A percentile compares a stretch with the other conserved stretches of the same genome.
These are phyloP conservation scores for Perithous albicinctus DNA, from an alignment of 2,888 invertebrate genomes.

Conservation along the genomic window DNA sequence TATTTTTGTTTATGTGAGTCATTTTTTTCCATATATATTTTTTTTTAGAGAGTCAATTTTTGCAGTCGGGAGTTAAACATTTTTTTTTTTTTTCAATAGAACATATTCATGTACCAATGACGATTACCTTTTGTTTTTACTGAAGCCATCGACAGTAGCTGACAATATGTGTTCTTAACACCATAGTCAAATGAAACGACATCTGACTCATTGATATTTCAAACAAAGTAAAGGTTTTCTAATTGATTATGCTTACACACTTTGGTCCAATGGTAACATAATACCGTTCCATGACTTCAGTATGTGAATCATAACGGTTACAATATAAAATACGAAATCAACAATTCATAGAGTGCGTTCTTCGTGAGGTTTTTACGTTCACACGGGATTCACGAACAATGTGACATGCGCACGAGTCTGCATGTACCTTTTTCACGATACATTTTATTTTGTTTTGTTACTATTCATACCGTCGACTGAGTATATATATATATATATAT, in stretches of 20 bases:
- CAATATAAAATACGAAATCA: constrained; percentile 35
- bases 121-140: background rate
- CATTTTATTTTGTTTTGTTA: constrained; percentile 39
- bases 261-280: constrained; percentile 7
- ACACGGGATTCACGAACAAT: constrained; percentile 60
- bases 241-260: background rate
- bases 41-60: no score
- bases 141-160: background rate
- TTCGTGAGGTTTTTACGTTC: background rate
- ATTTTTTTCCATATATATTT: no score
- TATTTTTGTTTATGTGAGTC: no score
- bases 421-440: constrained; percentile 33
- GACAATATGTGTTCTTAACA: background rate
- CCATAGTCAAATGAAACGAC: constrained; percentile 5
- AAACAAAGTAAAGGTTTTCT: background rate
- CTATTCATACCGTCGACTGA: constrained; percentile 33
- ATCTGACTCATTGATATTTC: constrained; percentile 11
- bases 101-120: background rate
- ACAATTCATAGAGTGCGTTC: background rate
- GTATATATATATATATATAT: no score
- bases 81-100: background rate
- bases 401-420: constrained; percentile 45
- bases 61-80: no score
- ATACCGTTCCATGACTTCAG: constrained; percentile 16
- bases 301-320: constrained; percentile 38